Evolutionary conservation across 1,140 invertebrate species (phyloP).

Genomic region (Pseudomyrmex gracilis): DNA sequence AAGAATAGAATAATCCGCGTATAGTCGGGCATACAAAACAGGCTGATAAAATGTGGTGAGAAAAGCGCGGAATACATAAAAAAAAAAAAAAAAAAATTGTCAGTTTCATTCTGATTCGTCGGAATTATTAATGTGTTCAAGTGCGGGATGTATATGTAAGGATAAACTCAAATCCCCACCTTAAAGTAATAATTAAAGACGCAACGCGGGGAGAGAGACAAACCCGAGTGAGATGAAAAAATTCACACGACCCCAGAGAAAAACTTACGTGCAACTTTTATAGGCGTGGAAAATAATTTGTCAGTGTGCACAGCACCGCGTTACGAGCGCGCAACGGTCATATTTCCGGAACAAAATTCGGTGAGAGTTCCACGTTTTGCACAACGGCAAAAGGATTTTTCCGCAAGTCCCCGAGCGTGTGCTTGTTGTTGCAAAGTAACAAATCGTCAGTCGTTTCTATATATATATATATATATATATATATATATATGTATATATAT

Average conservation of each 20-base stretch:
- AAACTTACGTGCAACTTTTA: conserved; percentile 38
- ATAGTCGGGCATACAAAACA: conserved; percentile 13
- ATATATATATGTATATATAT: too few relatives aligned
- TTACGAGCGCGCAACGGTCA: background rate
- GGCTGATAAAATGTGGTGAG: background rate
- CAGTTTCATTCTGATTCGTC: conserved; percentile 24
- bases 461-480: too few relatives aligned
- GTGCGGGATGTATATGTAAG: conserved; percentile 14
- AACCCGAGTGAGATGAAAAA: conserved; percentile 21
- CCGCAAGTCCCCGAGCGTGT: background rate
- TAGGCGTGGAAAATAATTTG: conserved; percentile 40
- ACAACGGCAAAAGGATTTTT: background rate
- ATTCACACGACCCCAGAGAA: conserved; percentile 14
- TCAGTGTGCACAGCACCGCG: conserved; percentile 6
- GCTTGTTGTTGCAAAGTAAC: background rate
- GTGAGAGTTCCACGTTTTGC: background rate
- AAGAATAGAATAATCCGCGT: conserved; percentile 24
- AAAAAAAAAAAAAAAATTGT: conserved; percentile 2
- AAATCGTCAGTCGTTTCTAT: background rate
- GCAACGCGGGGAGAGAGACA: background rate
- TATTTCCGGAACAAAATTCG: conserved; percentile 27
- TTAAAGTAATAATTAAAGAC: conserved; percentile 33
- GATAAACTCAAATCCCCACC: conserved; percentile 27
- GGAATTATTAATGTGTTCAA: conserved; percentile 36
- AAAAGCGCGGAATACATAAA: conserved; percentile 3